Evolutionary conservation across 1,140 invertebrate species (phyloP).

Genomic region (Drosophila nigromelanica): DNA sequence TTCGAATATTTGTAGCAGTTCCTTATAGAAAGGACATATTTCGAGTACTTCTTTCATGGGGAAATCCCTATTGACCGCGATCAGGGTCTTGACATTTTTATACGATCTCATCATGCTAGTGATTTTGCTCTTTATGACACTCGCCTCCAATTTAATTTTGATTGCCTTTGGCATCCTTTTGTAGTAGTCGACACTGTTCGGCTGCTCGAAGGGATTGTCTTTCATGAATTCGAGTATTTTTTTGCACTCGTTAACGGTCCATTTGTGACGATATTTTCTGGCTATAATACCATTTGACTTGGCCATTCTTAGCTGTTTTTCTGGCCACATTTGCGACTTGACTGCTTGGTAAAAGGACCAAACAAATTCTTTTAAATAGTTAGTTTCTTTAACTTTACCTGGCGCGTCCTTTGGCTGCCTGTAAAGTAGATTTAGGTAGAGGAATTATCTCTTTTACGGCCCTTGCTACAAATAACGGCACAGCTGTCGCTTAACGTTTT

Average conservation of each 20-base stretch:
- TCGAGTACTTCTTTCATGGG: background rate
- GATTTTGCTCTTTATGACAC: background rate
- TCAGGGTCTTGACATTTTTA: background rate
- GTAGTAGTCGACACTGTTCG: background rate
- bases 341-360: background rate
- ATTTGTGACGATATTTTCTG: background rate
- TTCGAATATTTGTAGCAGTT: background rate
- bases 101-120: background rate
- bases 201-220: background rate
- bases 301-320: background rate
- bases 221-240: background rate
- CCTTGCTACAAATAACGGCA: too few species aligned
- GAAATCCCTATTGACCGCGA: background rate
- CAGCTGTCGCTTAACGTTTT: too few species aligned
- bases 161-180: background rate
- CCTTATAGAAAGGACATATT: background rate
- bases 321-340: background rate
- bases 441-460: too few species aligned
- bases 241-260: background rate
- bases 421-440: background rate
- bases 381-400: background rate
- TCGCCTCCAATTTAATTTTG: background rate
- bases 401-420: background rate
- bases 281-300: background rate
- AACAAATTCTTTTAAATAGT: background rate